Percentiles rank a stretch among this genome's conserved stretches.
Evolutionary conservation across 2,888 invertebrate genomes (phyloP).

Genomic region (Leptura quadrifasciata): DNA sequence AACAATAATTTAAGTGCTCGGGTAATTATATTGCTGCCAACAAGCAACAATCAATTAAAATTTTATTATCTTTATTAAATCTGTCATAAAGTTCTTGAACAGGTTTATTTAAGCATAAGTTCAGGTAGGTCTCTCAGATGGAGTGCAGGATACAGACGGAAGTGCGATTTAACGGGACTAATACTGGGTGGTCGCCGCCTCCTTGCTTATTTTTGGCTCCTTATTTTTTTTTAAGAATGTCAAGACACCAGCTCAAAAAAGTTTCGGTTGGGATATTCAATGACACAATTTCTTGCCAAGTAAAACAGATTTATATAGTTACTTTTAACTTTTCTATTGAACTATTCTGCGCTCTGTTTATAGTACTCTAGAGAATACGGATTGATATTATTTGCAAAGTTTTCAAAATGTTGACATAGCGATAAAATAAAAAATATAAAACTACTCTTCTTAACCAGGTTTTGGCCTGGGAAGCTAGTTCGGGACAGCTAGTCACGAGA

Average conservation of each 20-base stretch:
- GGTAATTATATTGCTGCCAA: slow-evolving; percentile 18
- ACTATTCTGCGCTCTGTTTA: no score
- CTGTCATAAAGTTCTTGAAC: slow-evolving; percentile 1
- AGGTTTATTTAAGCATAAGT: background rate
- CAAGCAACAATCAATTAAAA: slow-evolving; percentile 13
- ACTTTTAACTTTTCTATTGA: no score
- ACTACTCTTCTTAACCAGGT: no score
- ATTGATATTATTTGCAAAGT: no score
- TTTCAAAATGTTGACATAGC: no score
- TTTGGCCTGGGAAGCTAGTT: no score
- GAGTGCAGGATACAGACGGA: background rate
- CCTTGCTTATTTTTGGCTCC: no score
- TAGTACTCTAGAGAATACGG: no score
- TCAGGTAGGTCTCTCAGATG: background rate
- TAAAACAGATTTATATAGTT: no score
- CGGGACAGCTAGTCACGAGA: no score
- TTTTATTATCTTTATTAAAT: slow-evolving; percentile 28
- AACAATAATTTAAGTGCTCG: slow-evolving; percentile 8
- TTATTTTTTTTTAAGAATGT: no score
- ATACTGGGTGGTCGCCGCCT: background rate
- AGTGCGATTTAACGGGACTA: background rate
- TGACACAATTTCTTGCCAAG: background rate
- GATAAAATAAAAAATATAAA: no score
- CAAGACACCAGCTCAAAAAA: background rate
- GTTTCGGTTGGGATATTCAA: background rate